Conservation (phyloP, 2,113 vertebrate species). For the Lanius collurio region DNA sequence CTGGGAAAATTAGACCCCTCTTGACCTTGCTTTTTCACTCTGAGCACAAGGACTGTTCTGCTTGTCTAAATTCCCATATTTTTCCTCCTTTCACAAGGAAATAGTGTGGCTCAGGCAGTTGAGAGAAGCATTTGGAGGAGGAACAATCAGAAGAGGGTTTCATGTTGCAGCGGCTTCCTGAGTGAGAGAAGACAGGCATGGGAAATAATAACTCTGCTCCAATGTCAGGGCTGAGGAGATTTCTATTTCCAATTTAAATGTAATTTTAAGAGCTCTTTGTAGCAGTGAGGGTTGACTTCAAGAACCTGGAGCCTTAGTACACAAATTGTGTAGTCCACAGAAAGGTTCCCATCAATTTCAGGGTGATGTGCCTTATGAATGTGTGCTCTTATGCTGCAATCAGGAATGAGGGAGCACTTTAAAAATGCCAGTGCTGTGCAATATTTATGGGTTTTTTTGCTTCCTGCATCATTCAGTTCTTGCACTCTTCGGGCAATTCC, state of each 20-base stretch:
- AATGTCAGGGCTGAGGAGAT: slow-evolving; percentile 5
- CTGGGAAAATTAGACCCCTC: slow-evolving; percentile 4
- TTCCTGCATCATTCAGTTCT: background rate
- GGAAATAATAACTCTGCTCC: slow-evolving; percentile 45
- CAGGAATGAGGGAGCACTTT: slow-evolving; percentile 8
- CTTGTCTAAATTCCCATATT: slow-evolving; percentile 4
- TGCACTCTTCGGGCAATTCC: background rate
- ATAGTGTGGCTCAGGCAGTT: background rate
- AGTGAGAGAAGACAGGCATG: slow-evolving; percentile 28
- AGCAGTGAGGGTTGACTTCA: background rate
- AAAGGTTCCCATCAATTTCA: slow-evolving; percentile 28
- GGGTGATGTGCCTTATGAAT: background rate
- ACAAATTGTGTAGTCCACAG: slow-evolving; percentile 24
- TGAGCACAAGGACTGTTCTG: background rate
- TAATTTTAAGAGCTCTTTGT: slow-evolving; percentile 57
- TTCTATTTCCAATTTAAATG: slow-evolving; percentile 67
- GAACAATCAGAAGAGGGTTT: slow-evolving; percentile 47
- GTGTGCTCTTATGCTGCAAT: background rate
- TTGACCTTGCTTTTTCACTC: slow-evolving; percentile 6
- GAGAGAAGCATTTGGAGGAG: slow-evolving; percentile 31
- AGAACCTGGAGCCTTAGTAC: slow-evolving; percentile 27
- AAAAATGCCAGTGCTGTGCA: slow-evolving; percentile 9
- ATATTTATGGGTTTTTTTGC: slow-evolving; percentile 20
- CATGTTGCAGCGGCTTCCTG: slow-evolving; percentile 29
- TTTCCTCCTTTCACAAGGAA: slow-evolving; percentile 17